Evolutionary conservation across 2,888 invertebrate species (phyloP).

Genomic region (Melanargia galathea): DNA sequence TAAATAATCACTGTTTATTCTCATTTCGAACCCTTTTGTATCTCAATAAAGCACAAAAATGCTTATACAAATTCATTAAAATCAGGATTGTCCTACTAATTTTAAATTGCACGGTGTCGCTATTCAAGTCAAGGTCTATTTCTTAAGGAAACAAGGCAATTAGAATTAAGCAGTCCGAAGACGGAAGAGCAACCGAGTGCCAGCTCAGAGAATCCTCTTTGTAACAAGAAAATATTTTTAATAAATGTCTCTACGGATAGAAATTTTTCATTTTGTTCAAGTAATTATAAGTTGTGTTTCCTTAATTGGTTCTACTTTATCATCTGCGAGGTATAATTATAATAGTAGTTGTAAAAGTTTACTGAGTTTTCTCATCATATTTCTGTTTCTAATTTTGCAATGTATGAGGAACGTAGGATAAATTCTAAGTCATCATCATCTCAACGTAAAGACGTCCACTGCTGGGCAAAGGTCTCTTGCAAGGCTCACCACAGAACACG

Average conservation of each 20-base stretch:
- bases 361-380: no score
- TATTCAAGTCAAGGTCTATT: not conserved
- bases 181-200: constrained; percentile 17
- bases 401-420: no score
- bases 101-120: not conserved
- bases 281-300: constrained; percentile 6
- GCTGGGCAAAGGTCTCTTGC: no score
- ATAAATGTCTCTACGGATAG: not conserved
- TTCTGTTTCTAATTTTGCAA: no score
- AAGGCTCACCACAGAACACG: no score
- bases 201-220: not conserved
- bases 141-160: constrained; percentile 25
- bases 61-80: not conserved
- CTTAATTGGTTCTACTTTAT: not conserved
- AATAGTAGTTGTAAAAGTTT: not conserved
- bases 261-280: constrained; percentile 4
- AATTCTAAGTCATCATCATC: no score
- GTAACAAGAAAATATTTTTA: constrained; percentile 7
- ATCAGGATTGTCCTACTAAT: not conserved
- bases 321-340: not conserved
- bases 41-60: no score
- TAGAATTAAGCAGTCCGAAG: constrained; percentile 20
- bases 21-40: no score
- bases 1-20: not conserved
- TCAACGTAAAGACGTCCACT: no score